A percentile compares a stretch with the other conserved stretches of the same genome.
Evolutionary conservation across 2,888 invertebrate genomes (phyloP).

Genomic region (Cosmia trapezina): DNA sequence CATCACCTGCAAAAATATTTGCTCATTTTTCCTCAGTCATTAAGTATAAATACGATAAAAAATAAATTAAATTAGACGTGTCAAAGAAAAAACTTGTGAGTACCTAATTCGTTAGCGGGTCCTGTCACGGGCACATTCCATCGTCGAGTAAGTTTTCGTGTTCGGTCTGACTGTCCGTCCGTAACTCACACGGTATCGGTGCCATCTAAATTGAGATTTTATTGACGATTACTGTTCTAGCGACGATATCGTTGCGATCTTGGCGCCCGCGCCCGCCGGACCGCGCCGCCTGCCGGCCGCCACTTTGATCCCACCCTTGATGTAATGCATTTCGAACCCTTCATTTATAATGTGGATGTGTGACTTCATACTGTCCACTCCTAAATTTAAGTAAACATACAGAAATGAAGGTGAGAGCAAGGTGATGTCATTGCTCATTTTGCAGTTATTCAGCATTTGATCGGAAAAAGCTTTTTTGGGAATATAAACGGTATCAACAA

Average conservation of each 20-base stretch:
- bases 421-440: slow-evolving; percentile 33
- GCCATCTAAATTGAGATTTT: slow-evolving; percentile 91
- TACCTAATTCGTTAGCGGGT: slow-evolving; percentile 89
- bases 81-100: slow-evolving; percentile 78
- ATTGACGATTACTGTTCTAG: slow-evolving; percentile 91
- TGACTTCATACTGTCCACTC: slow-evolving; percentile 48
- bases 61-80: slow-evolving; percentile 72
- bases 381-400: slow-evolving; percentile 8
- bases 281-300: slow-evolving; percentile 61
- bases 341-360: slow-evolving; percentile 59
- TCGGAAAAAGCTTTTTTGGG: slow-evolving; percentile 19
- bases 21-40: slow-evolving; percentile 43
- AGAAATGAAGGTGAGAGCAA: slow-evolving; percentile 6
- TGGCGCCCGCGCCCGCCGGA: slow-evolving; percentile 83
- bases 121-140: slow-evolving; percentile 88
- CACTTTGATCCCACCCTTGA: slow-evolving; percentile 78
- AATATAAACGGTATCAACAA: slow-evolving; percentile 22
- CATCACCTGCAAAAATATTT: slow-evolving; percentile 43
- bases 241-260: slow-evolving; percentile 89
- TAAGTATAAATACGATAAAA: slow-evolving; percentile 64
- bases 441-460: slow-evolving; percentile 19
- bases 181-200: slow-evolving; percentile 89
- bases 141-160: slow-evolving; percentile 90
- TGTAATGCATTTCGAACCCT: slow-evolving; percentile 63
- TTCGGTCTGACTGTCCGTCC: slow-evolving; percentile 85